Evolutionary conservation across 2,113 vertebrate genomes (phyloP).

Genomic region (Cairina moschata): DNA sequence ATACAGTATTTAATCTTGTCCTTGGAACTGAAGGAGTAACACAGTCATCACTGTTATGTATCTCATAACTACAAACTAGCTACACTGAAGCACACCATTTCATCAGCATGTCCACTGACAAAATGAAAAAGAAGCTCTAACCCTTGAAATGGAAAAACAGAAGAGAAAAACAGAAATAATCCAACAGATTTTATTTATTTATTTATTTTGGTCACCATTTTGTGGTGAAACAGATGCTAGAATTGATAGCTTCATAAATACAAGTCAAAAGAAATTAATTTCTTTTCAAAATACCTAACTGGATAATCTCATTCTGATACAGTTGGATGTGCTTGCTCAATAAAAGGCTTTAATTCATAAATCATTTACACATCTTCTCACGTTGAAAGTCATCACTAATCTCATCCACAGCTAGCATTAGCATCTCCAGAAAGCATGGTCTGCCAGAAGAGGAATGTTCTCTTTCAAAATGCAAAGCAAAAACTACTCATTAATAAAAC

Average conservation of each 20-base stretch:
- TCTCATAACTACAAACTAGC: not conserved
- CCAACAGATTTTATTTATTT: not conserved
- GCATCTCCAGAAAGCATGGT: conserved; percentile 4
- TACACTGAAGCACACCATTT: not conserved
- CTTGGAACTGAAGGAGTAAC: not conserved
- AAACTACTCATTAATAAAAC: conserved; percentile 70
- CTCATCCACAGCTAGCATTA: conserved; percentile 18
- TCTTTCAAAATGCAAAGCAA: conserved; percentile 53
- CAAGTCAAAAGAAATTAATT: not conserved
- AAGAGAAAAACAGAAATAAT: not conserved
- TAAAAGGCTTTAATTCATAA: conserved; percentile 42
- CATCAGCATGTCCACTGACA: not conserved
- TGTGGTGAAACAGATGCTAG: not conserved
- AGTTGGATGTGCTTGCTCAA: not conserved
- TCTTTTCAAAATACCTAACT: not conserved
- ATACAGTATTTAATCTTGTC: not conserved
- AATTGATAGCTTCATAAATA: not conserved
- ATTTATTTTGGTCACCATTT: not conserved
- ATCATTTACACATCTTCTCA: conserved; percentile 35
- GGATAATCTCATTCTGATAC: not conserved
- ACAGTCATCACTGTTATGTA: not conserved
- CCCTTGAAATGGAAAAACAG: not conserved
- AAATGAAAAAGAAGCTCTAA: not conserved
- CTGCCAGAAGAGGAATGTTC: conserved; percentile 50
- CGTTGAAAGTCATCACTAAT: conserved; percentile 27